Base-by-base conservation (phyloP, 2,113 vertebrate species). In the Eublepharis macularius region DNA sequence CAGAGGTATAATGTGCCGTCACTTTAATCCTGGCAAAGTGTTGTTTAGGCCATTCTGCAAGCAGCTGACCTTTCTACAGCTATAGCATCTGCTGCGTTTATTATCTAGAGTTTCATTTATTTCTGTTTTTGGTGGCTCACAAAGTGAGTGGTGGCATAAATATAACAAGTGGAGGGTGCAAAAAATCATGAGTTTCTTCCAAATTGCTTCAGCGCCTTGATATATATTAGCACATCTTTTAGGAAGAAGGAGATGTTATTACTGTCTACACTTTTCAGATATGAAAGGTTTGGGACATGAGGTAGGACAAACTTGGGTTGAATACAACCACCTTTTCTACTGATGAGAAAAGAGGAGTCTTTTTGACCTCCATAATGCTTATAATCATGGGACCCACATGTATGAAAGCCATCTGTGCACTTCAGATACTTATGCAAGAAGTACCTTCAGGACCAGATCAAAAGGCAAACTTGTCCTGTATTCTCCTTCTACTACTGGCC, bases 51-150 rank as follows among this genome's bases (percentile, higher is more conserved):
- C 80, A n/a, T 63, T 90, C 75, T 69, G 74, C 57, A 66, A 72
- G 51, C 5, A 54, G 88, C 26, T 87, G 65, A 90, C 83, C 87
- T 92, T 85, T 76, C 21, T 57, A 21, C 36, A 66, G 74, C 11
- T 83, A 73, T n/a, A 12, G 10, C 47, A 24, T 49, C 66, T 84
- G 60, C 26, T 60, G 65, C 10, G 16, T 75, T 85, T 87, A 4
- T 1, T 76, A 75, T 80, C 77, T 82, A 83, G 34, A 39, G 2
- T 34, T 88, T 81, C 88, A 80, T 65, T 45, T n/a, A 75, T 6
- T 86, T 89, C 78, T 82, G 66, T 75, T 41, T 63, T 78, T 32
- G 6, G 6, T 47, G n/a, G 65, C 76, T 86, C 84, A 88, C 36
- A 82, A 70, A 88, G 51, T 70, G 29, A 88, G 57, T 86, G 32